Evolutionary conservation across 2,797 vertebrate species (phyloP).

Genomic region (Danio tinwini): DNA sequence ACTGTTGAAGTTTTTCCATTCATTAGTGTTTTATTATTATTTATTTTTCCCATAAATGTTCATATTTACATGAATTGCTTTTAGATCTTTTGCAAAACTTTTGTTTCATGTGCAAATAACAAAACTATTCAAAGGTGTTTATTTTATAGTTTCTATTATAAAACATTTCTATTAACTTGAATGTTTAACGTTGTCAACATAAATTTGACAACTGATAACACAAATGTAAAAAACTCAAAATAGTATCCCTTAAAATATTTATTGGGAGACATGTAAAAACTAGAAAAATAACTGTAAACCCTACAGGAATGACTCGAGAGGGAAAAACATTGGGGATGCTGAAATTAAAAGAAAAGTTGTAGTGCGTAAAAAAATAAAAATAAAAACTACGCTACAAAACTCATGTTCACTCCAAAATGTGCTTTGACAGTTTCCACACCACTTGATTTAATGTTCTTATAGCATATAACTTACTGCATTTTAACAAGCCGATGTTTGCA

Average conservation of each 20-base stretch:
- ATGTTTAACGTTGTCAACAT: neutral
- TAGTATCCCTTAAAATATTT: conserved; percentile 79
- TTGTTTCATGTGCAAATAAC: too few species aligned
- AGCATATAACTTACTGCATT: conserved; percentile 57
- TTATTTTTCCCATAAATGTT: too few species aligned
- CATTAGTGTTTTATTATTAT: too few species aligned
- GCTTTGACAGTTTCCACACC: conserved; percentile 48
- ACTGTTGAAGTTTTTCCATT: too few species aligned
- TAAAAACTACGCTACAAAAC: conserved; percentile 64
- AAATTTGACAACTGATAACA: neutral
- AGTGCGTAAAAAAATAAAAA: conserved; percentile 44
- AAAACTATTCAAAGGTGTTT: neutral
- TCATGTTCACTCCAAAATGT: conserved; percentile 49
- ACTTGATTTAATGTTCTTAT: conserved; percentile 45
- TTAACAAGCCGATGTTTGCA: conserved; percentile 42
- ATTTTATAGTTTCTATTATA: neutral
- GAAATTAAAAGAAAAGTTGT: conserved; percentile 53
- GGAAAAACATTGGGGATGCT: conserved; percentile 46
- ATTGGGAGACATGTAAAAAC: conserved; percentile 79
- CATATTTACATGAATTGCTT: too few species aligned
- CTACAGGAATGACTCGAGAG: conserved; percentile 63
- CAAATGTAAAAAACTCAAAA: neutral
- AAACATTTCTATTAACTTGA: too few species aligned
- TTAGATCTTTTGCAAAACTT: neutral
- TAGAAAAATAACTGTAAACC: conserved; percentile 59